A percentile compares a stretch with the other conserved stretches of the same genome.
Conservation (phyloP, 1,140 invertebrate species). For the Eumaeus atala region DNA sequence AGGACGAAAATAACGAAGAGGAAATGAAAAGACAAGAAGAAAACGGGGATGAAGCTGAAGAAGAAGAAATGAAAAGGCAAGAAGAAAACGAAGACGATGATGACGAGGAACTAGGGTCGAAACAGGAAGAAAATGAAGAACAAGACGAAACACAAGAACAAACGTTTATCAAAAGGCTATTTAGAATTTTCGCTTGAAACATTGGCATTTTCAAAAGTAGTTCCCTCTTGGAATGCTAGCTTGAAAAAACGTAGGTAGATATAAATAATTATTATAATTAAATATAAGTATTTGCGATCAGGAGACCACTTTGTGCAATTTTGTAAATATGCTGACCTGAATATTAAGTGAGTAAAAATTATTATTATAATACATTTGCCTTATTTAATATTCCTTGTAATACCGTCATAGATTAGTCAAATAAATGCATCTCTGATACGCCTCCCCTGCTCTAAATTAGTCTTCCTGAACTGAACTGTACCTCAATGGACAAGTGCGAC, state of each 20-base stretch:
- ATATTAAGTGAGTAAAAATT: conserved; percentile 37
- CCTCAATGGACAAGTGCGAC: too few species aligned
- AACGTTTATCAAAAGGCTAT: conserved; percentile 35
- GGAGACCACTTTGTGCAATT: conserved; percentile 65
- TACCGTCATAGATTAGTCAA: background rate
- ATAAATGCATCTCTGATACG: too few species aligned
- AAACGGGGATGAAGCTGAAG: conserved; percentile 13
- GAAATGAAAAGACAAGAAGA: conserved; percentile 13
- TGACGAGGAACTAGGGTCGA: conserved; percentile 12
- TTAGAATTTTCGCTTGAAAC: conserved; percentile 35
- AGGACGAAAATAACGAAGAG: conserved; percentile 18
- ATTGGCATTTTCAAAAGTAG: conserved; percentile 38
- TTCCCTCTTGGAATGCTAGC: conserved; percentile 35
- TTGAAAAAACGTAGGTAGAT: conserved; percentile 39
- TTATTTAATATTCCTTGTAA: conserved; percentile 7
- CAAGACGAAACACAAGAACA: conserved; percentile 21
- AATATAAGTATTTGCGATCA: conserved; percentile 37
- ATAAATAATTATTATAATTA: conserved; percentile 36
- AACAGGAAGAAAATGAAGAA: conserved; percentile 20
- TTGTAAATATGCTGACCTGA: conserved; percentile 57
- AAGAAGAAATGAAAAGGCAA: conserved; percentile 4
- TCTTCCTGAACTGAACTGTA: too few species aligned
- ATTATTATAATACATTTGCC: conserved; percentile 17
- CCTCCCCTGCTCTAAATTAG: too few species aligned
- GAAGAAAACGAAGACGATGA: conserved; percentile 19